These are phyloP conservation scores for Coilia nasus DNA, from an alignment of 2,797 vertebrate genomes.

Conservation along the genomic window DNA sequence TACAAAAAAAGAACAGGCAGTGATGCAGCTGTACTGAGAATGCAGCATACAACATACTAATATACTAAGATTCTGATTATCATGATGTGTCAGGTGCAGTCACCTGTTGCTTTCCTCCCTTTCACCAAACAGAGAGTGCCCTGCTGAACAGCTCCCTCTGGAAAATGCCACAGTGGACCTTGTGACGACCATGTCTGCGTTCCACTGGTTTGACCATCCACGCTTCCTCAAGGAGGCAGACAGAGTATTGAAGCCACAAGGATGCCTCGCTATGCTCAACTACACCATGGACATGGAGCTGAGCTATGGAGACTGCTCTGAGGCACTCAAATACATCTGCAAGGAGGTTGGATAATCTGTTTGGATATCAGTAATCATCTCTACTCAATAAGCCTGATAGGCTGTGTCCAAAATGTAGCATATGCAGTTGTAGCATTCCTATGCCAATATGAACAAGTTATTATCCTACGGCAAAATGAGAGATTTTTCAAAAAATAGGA, in stretches of 20 bases:
- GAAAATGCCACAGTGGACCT: slow-evolving; percentile 74
- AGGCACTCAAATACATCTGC: slow-evolving; percentile 72
- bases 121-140: slow-evolving; percentile 63
- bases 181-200: slow-evolving; percentile 77
- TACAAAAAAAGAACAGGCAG: too few species aligned
- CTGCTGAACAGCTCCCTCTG: slow-evolving; percentile 78
- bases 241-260: slow-evolving; percentile 73
- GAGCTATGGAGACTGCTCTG: slow-evolving; percentile 60
- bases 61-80: too few species aligned
- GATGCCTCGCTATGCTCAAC: slow-evolving; percentile 78
- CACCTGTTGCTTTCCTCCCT: neutral
- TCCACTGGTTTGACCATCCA: slow-evolving; percentile 80
- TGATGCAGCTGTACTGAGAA: too few species aligned
- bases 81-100: too few species aligned
- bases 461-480: too few species aligned
- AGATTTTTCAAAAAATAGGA: too few species aligned
- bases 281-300: slow-evolving; percentile 76
- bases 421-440: too few species aligned
- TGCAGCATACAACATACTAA: too few species aligned
- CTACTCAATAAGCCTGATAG: neutral
- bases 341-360: slow-evolving; percentile 66
- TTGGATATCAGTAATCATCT: too few species aligned
- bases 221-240: slow-evolving; percentile 75
- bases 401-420: too few species aligned
- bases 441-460: too few species aligned